Conservation (phyloP, 64 coral and sea anemone genomes). For the Dendronephthya gigantea region DNA sequence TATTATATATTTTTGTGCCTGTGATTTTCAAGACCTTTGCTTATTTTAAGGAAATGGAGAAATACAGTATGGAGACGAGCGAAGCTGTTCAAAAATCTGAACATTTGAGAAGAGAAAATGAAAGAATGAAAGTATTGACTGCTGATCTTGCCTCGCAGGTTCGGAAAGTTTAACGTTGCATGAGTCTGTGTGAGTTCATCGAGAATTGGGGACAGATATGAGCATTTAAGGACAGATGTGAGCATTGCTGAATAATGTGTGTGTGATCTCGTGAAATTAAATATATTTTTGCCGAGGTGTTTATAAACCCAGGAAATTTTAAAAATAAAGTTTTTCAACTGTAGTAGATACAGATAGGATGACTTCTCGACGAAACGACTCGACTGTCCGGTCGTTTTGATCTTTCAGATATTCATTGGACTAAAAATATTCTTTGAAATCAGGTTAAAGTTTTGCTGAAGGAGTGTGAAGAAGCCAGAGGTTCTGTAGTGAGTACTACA, state of each 20-base stretch:
- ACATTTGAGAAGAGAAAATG: conserved; percentile 76
- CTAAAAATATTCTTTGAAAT: background rate
- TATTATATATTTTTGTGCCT: background rate
- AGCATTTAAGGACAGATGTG: too few species aligned
- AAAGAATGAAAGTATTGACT: conserved; percentile 53
- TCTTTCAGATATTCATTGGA: too few species aligned
- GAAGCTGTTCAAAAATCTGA: conserved; percentile 53
- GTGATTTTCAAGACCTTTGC: background rate
- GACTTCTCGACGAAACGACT: too few species aligned
- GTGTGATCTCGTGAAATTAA: too few species aligned
- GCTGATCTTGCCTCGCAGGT: conserved; percentile 88
- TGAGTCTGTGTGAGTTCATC: too few species aligned
- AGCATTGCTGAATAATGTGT: too few species aligned
- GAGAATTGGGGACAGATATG: too few species aligned
- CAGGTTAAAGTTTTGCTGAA: conserved; percentile 88
- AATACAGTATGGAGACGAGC: conserved; percentile 36
- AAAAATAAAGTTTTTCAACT: too few species aligned
- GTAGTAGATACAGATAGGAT: too few species aligned
- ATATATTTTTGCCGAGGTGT: too few species aligned
- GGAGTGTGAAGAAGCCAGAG: conserved; percentile 89
- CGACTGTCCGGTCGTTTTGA: too few species aligned
- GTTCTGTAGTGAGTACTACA: conserved; percentile 47
- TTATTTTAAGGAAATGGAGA: conserved; percentile 56
- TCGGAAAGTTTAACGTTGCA: background rate
- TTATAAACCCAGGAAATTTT: too few species aligned